phyloP scores from a whole-genome alignment of 2,797 vertebrate species.

The Urophycis tenuis region DNA sequence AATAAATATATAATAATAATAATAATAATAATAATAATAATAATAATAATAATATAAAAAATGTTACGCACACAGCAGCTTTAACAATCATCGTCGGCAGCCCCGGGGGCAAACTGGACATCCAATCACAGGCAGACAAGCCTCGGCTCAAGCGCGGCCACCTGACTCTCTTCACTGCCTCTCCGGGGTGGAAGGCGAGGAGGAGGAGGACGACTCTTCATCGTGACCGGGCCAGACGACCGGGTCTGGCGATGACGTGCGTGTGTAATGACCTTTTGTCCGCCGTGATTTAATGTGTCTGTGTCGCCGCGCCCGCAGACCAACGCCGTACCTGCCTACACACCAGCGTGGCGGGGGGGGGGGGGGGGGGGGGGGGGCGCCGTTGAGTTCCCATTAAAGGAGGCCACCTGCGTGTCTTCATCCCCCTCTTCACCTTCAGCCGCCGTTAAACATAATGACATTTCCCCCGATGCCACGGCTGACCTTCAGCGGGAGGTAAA shows the following conservation, averaged over 20 bases:
- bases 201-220: not conserved
- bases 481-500: constrained; percentile 29
- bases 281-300: not conserved
- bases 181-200: not conserved
- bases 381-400: constrained; percentile 11
- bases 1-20: no score
- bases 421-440: constrained; percentile 15
- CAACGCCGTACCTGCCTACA: not conserved
- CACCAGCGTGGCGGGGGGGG: not conserved
- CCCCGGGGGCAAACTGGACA: not conserved
- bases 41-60: no score
- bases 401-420: constrained; percentile 7
- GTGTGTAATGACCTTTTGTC: not conserved
- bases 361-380: not conserved
- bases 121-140: not conserved
- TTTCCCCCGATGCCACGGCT: constrained; percentile 15
- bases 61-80: not conserved
- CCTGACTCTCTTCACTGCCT: not conserved
- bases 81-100: not conserved
- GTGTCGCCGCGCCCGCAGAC: not conserved
- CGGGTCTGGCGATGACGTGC: not conserved
- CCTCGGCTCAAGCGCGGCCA: not conserved
- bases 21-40: no score
- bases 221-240: not conserved
- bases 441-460: constrained; percentile 25